Conservation (phyloP, 2,888 invertebrate genomes). For the Machimus atricapillus region DNA sequence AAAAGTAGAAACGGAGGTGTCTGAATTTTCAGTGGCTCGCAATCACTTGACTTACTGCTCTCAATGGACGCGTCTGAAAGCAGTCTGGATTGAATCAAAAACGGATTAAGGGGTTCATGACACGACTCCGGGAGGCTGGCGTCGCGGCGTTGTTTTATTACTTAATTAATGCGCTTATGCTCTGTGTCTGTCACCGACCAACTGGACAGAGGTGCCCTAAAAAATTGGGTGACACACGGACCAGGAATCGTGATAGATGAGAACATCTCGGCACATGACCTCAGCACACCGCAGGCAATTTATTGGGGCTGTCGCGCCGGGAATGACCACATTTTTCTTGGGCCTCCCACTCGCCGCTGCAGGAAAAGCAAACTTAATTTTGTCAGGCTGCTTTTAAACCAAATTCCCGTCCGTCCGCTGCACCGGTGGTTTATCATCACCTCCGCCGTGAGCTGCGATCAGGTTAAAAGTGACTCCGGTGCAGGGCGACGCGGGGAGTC, state of each 20-base stretch:
- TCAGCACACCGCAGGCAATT: background rate
- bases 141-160: background rate
- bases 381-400: background rate
- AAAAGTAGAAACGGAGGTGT: background rate
- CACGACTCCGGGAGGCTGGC: background rate
- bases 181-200: background rate
- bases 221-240: background rate
- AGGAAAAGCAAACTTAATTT: background rate
- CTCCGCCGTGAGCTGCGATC: constrained; percentile 22
- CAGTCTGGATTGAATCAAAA: background rate
- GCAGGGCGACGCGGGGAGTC: background rate
- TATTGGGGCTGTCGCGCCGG: constrained; percentile 22
- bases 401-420: background rate
- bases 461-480: background rate
- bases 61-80: background rate
- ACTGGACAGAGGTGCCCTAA: background rate
- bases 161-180: constrained; percentile 1
- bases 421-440: constrained; percentile 28
- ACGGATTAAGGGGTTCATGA: background rate
- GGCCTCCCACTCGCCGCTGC: constrained; percentile 1
- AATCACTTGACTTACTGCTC: background rate
- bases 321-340: constrained; percentile 20
- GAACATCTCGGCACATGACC: constrained; percentile 22
- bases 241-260: background rate
- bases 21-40: background rate